Evolutionary conservation across 2,113 vertebrate species (phyloP), one percentile per base, ranked within the genome.

Genomic region (Thunnus maccoyii): DNA sequence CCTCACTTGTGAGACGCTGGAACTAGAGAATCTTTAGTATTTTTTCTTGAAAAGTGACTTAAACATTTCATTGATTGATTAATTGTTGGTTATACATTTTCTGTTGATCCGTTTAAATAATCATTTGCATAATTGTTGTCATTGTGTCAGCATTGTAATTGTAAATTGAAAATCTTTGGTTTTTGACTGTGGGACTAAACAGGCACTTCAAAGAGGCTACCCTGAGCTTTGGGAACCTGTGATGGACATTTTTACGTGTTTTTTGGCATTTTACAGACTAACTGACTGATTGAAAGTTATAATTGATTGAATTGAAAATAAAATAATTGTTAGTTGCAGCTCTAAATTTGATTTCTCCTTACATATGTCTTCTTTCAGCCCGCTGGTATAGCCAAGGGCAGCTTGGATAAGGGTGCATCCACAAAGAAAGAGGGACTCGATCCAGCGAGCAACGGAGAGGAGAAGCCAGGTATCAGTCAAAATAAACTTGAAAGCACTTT

Each of bases 301-400:
- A 16, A 65, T 46, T 54, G 5, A 65, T 12, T 17, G 4, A 22
- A 22, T 22, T 1, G 1, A 36, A n/a, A 9, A n/a, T 32, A 27
- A 46, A 48, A 18, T 8, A n/a, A 11, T 17, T 36, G 11, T 57
- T 48, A 12, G 16, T 18, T 17, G n/a, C 51, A 17, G 55, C 22
- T 70, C 51, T 48, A 17, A 15, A 48, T 61, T 47, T 3, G 18
- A 22, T 12, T 46, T 63, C 3, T 11, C 9, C 50, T 85, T 22
- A 70, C 11, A 13, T 48, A 0, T 63, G 32, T 72, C 3, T 41
- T 82, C 12, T 85, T 70, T 85, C 66, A 96, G 95, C 94, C 94
- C 70, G 84, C 94, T 92, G 93, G 92, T 95, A 87, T 94, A 85
- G 91, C 91, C 91, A 90, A 89, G 80, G 91, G 90, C 71, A 88